These are phyloP conservation scores for Conopomorpha cramerella DNA, from an alignment of 1,140 invertebrate species.

Conservation along the genomic window DNA sequence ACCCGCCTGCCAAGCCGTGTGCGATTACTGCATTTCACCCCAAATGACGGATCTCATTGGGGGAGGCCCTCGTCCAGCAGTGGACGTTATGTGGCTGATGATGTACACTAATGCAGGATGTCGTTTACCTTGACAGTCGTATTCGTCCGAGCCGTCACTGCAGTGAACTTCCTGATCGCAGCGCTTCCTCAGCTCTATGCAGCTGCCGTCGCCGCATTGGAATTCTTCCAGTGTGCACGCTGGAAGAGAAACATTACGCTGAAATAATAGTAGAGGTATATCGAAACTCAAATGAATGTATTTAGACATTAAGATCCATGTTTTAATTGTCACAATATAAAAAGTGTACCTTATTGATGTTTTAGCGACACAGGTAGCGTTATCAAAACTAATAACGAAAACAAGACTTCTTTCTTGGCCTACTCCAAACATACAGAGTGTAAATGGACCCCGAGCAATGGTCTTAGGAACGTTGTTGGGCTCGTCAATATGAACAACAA, in stretches of 20 bases:
- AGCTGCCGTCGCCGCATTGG: slow-evolving; percentile 47
- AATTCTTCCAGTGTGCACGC: slow-evolving; percentile 36
- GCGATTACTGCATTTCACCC: too few relatives aligned
- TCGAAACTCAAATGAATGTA: background rate
- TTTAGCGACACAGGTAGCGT: background rate
- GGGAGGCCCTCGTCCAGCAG: too few relatives aligned
- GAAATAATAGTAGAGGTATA: slow-evolving; percentile 3
- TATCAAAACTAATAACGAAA: background rate
- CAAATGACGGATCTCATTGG: too few relatives aligned
- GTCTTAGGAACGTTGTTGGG: too few relatives aligned
- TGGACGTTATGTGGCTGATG: background rate
- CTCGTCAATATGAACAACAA: too few relatives aligned
- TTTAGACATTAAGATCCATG: background rate
- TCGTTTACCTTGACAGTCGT: slow-evolving; percentile 42
- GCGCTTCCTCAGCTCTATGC: slow-evolving; percentile 68
- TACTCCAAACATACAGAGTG: too few relatives aligned
- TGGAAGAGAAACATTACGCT: slow-evolving; percentile 9
- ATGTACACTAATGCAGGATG: background rate
- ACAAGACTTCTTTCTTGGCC: background rate
- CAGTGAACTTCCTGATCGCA: slow-evolving; percentile 78
- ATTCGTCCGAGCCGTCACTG: slow-evolving; percentile 75
- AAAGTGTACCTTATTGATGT: background rate
- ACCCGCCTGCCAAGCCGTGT: too few relatives aligned
- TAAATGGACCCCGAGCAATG: too few relatives aligned
- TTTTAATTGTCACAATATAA: too few relatives aligned